phyloP scores from a whole-genome alignment of 1,140 invertebrate species.

The Zaprionus tsacasi region DNA sequence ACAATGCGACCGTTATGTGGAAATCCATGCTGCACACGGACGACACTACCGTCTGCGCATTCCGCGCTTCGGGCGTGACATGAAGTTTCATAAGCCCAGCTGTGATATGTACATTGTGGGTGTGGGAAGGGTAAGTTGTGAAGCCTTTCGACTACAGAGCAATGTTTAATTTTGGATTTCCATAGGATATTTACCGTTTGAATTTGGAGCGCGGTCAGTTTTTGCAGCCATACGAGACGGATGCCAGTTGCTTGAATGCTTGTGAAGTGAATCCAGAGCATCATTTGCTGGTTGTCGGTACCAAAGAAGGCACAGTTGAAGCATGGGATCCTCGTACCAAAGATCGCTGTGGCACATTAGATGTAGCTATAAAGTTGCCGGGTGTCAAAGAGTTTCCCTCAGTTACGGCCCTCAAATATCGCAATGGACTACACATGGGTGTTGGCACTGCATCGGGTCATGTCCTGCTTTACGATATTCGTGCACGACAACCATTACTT shows the following conservation, averaged over 20 bases:
- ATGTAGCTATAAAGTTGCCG: constrained; percentile 90
- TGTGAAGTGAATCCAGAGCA: constrained; percentile 95
- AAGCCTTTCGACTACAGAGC: neutral
- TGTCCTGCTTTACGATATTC: constrained; percentile 97
- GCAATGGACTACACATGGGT: constrained; percentile 93
- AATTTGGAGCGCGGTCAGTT: constrained; percentile 98
- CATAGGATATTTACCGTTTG: constrained; percentile 94
- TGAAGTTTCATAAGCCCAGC: constrained; percentile 94
- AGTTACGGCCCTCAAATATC: constrained; percentile 90
- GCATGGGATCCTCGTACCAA: constrained; percentile 96
- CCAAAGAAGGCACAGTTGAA: constrained; percentile 96
- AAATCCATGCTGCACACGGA: constrained; percentile 97
- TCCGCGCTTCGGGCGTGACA: constrained; percentile 97
- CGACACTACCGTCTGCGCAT: constrained; percentile 96
- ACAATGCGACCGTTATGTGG: constrained; percentile 95
- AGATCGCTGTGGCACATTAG: constrained; percentile 91
- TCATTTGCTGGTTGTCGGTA: constrained; percentile 94
- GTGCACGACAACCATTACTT: constrained; percentile 94
- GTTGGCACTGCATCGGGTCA: constrained; percentile 97
- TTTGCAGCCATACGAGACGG: constrained; percentile 91
- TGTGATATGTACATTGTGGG: constrained; percentile 98
- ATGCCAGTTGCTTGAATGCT: constrained; percentile 92
- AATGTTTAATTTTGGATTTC: constrained; percentile 21
- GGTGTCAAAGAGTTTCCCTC: constrained; percentile 80
- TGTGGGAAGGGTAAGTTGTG: constrained; percentile 87